These are phyloP conservation scores for Tenebrosternarchus preto DNA, from an alignment of 2,113 vertebrate genomes.

Conservation along the genomic window DNA sequence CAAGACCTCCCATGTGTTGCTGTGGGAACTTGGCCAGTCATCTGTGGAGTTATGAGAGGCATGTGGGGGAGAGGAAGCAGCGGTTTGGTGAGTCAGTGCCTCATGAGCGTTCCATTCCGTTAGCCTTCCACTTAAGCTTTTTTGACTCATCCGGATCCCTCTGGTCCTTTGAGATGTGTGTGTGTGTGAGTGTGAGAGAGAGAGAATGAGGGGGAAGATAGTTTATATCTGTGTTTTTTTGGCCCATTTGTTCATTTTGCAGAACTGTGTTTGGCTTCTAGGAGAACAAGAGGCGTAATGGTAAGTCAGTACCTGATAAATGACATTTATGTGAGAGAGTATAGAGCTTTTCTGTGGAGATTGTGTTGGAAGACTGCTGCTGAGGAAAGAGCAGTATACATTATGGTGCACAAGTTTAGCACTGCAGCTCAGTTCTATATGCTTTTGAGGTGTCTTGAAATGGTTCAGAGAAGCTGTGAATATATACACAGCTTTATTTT, in stretches of 20 bases:
- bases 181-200: conserved; percentile 42
- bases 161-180: conserved; percentile 54
- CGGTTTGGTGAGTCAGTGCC: conserved; percentile 71
- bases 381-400: neutral
- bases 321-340: neutral
- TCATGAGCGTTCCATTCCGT: conserved; percentile 66
- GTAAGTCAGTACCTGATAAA: conserved; percentile 54
- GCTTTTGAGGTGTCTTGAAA: neutral
- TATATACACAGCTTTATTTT: neutral
- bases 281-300: conserved; percentile 34
- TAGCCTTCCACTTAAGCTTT: conserved; percentile 60
- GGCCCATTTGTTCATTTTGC: conserved; percentile 42
- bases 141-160: conserved; percentile 63
- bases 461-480: neutral
- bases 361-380: neutral
- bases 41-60: conserved; percentile 74
- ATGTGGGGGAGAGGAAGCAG: conserved; percentile 75
- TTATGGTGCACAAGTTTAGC: neutral
- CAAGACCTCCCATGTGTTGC: conserved; percentile 54
- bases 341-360: neutral
- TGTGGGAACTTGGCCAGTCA: conserved; percentile 79
- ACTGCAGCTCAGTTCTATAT: neutral
- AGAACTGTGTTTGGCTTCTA: conserved; percentile 20
- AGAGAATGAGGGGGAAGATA: conserved; percentile 40
- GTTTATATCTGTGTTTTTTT: conserved; percentile 47